A percentile compares a stretch with the other conserved stretches of the same genome.
Evolutionary conservation across 2,888 invertebrate species (phyloP).

Genomic region (Sphaeridia pumilis): DNA sequence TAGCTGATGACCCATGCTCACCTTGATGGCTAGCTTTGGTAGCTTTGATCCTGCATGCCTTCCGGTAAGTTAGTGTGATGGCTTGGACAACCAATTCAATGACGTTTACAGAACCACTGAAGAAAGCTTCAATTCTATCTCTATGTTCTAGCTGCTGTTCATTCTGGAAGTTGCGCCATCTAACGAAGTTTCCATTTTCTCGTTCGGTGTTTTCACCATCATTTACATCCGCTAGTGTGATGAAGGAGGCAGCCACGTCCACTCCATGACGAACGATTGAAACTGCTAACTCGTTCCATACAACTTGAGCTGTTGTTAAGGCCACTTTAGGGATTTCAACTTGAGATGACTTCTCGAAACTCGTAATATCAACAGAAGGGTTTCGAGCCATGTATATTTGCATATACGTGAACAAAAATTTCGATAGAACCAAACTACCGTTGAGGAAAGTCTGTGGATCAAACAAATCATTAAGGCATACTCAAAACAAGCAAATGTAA

Average conservation of each 20-base stretch:
- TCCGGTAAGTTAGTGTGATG: slow-evolving; percentile 33
- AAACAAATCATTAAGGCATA: not conserved
- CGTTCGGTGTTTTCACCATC: slow-evolving; percentile 2
- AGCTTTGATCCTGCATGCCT: slow-evolving; percentile 33
- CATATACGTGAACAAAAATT: slow-evolving; percentile 26
- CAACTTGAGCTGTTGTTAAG: slow-evolving; percentile 29
- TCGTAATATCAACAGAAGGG: slow-evolving; percentile 5
- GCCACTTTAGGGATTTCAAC: slow-evolving; percentile 27
- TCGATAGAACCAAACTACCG: slow-evolving; percentile 26
- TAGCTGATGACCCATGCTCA: slow-evolving; percentile 19
- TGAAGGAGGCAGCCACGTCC: slow-evolving; percentile 24
- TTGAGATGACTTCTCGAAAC: slow-evolving; percentile 9
- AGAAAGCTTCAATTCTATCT: slow-evolving; percentile 29
- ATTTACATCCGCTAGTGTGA: slow-evolving; percentile 6
- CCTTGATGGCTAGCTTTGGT: slow-evolving; percentile 15
- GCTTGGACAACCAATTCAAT: slow-evolving; percentile 32
- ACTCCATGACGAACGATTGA: slow-evolving; percentile 28
- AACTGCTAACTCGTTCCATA: slow-evolving; percentile 33
- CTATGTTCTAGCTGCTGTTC: slow-evolving; percentile 23
- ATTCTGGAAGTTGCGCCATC: slow-evolving; percentile 20
- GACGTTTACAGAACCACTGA: slow-evolving; percentile 25
- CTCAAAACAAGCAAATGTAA: not conserved
- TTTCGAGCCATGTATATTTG: slow-evolving; percentile 33
- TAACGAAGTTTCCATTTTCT: slow-evolving; percentile 1
- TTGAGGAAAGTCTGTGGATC: slow-evolving; percentile 32